Evolutionary conservation across 2,888 invertebrate genomes (phyloP), one percentile per base, ranked within the genome.

Genomic region (Odontomyia ornata): DNA sequence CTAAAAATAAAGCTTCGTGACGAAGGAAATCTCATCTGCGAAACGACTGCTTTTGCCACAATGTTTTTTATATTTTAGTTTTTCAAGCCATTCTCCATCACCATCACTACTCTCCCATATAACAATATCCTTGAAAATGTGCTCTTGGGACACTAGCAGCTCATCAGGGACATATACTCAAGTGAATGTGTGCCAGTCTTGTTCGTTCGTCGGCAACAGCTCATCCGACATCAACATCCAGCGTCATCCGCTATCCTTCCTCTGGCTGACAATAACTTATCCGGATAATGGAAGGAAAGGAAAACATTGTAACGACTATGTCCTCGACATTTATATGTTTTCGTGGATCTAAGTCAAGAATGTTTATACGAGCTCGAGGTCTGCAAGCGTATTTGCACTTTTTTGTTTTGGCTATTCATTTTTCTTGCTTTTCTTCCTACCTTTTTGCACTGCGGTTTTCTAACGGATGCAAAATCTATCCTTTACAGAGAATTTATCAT

Each of bases 1-100:
- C 52, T 52, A n/a, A 52, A 52, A 52, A 52, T 13, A 52, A 52
- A 52, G 52, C 52, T 52, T 52, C 52, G 52, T 52, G 52, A 52
- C 52, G 52, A 52, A 18, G 52, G 18, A 52, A 52, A 52, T 18
- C 52, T 52, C 52, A 52, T 52, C 52, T 52, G 52, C 15, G 52
- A 52, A 52, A 4, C 52, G 52, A 18, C 5, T n/a, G 13, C 52
- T 52, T 52, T 9, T 52, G 4, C 52, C 52, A 52, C n/a, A n/a
- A n/a, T n/a, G n/a, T n/a, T n/a, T n/a, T n/a, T n/a, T n/a, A n/a
- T n/a, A n/a, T n/a, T 52, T 52, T 36, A 5, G 3, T 36, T 36
- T 36, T 36, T 36, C 36, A 36, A 36, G 3, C 9, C 36, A 36
- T 36, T 36, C 5, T 36, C n/a, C n/a, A 36, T 15, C 52, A 9